Evolutionary conservation across 2,113 vertebrate genomes (phyloP), one percentile per base, ranked within the genome.

Genomic region (Baryphthengus martii): DNA sequence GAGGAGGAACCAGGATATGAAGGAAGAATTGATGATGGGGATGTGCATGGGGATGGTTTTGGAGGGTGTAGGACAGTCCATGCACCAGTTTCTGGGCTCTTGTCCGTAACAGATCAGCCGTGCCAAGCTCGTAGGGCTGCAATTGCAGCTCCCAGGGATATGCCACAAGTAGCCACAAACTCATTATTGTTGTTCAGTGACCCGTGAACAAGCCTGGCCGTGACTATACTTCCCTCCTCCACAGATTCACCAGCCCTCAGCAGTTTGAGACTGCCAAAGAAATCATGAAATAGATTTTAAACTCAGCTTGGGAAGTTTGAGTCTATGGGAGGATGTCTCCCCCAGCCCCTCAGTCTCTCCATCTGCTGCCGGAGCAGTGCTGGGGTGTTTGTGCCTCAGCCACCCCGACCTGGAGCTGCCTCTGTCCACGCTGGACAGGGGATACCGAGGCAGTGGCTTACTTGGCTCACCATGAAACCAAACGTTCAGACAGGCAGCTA

Each of bases 51-150:
- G 52, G 15, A 17, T 31, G 29, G 28, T 29, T 67, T 73, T 0
- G 2, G 49, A 56, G 28, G 21, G 13, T 0, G 2, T 75, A n/a
- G 70, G n/a, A 40, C 42, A 59, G n/a, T 9, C 29, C 0, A 0
- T 19, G 16, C 26, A 25, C 17, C n/a, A 14, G 13, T 47, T 65
- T 81, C 49, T 81, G 65, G 68, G 56, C 49, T 68, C 35, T 70
- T 19, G 20, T 50, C 62, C 33, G 25, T 25, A 62, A 17, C 29
- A 53, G 63, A 47, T 71, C 0, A 8, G 45, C 40, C 2, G 0
- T 0, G 1, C 23, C 39, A 53, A 58, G 63, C n/a, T 61, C 2
- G 0, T 9, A 40, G 56, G n/a, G 50, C 39, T 72, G 75, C 0
- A 1, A 37, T 45, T 1, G 0, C 76, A 71, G 45, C 58, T 76